Evolutionary conservation across 2,113 vertebrate genomes (phyloP), one percentile per base, ranked within the genome.

Genomic region (Mirza zaza): DNA sequence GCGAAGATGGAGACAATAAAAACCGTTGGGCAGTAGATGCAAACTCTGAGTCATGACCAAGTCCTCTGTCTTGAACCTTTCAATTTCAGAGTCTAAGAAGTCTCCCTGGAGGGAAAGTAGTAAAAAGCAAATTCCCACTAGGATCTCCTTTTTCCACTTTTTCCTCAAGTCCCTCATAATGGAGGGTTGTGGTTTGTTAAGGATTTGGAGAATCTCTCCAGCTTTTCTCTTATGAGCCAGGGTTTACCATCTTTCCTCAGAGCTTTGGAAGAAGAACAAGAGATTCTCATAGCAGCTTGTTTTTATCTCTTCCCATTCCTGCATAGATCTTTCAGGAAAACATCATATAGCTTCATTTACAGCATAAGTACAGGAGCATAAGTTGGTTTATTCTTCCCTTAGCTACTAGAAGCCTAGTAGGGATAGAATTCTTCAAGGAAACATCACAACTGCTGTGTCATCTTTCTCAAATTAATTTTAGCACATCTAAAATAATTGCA

Each of bases 401-500:
- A 79, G 32, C 36, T n/a, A 17, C 7, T 61, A 45, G 84, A 95
- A 95, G 18, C 10, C 87, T 85, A 6, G 11, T 63, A 2, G 25
- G 65, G 18, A 86, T 25, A 87, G 55, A 68, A 68, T 87, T 95
- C 70, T 96, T 93, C 76, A 95, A 91, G 87, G 70, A 59, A 84
- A 55, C 68, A 45, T 93, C 73, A 55, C 57, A 84, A 88, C 48
- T 91, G 83, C 80, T 90, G 61, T 92, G 84, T 95, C 93, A 95
- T 96, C 95, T 91, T 97, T 88, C 84, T 86, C 87, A 93, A 96
- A 96, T 97, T 97, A 97, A 97, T 93, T 95, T 79, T 63, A 87
- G 59, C 76, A 87, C 32, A 23, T 55, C 39, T 79, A 17, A 91
- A 97, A 89, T 92, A 95, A 96, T 87, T 94, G 79, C 63, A 80